Conservation (phyloP, 2,888 invertebrate genomes). For the Drosophila bunnanda region DNA sequence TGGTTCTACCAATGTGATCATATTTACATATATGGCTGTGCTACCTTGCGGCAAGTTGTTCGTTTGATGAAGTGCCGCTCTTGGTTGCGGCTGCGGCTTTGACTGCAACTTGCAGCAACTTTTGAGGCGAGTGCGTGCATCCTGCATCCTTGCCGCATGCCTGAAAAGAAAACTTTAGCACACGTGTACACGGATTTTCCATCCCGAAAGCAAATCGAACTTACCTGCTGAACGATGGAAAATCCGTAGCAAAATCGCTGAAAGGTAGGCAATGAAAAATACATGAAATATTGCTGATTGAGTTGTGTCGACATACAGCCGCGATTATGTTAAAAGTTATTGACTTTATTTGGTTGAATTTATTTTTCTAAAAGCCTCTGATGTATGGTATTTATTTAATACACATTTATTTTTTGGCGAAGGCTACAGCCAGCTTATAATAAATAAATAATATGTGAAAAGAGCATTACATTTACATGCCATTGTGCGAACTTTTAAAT, state of each 20-base stretch:
- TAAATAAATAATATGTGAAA: background rate
- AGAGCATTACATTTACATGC: background rate
- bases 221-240: slow-evolving; percentile 9
- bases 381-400: background rate
- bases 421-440: too few relatives aligned
- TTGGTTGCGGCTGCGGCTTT: slow-evolving; percentile 49
- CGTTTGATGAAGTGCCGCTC: slow-evolving; percentile 70
- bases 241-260: slow-evolving; percentile 10
- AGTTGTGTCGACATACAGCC: slow-evolving; percentile 4
- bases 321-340: background rate
- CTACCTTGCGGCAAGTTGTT: slow-evolving; percentile 67
- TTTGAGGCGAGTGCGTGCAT: slow-evolving; percentile 40
- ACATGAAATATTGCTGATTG: slow-evolving; percentile 14
- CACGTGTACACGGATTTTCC: slow-evolving; percentile 10
- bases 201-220: slow-evolving; percentile 55
- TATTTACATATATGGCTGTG: background rate
- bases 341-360: slow-evolving; percentile 6
- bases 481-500: background rate
- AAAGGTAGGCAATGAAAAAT: slow-evolving; percentile 36
- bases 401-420: background rate
- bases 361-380: background rate
- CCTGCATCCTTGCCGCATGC: slow-evolving; percentile 20
- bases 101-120: slow-evolving; percentile 40
- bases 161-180: slow-evolving; percentile 9
- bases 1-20: background rate